These are phyloP conservation scores for Subanguina moxae DNA, from an alignment of 1,140 invertebrate genomes.

Conservation along the genomic window DNA sequence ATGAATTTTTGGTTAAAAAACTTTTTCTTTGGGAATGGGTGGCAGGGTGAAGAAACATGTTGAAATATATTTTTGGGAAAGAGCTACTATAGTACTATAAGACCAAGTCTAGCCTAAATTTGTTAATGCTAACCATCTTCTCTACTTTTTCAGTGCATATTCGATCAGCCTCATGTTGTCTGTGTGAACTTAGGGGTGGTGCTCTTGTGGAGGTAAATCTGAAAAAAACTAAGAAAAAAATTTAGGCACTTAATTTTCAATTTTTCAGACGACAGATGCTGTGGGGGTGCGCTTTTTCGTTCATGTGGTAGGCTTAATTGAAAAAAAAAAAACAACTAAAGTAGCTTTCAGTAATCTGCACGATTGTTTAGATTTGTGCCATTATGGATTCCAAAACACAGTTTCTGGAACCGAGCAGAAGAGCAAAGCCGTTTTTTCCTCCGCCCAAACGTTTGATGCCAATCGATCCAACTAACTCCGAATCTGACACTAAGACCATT, in stretches of 20 bases:
- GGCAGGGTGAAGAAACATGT: too few relatives aligned
- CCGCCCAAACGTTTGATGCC: slow-evolving; percentile 14
- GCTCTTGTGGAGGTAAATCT: slow-evolving; percentile 20
- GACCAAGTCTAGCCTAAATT: too few relatives aligned
- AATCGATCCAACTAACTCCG: neutral
- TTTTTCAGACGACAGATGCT: neutral
- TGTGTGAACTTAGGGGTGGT: slow-evolving; percentile 32
- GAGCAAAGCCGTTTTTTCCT: slow-evolving; percentile 17
- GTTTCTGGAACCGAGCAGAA: slow-evolving; percentile 20
- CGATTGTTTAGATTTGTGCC: slow-evolving; percentile 20
- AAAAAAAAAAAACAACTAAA: too few relatives aligned
- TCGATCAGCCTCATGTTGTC: slow-evolving; percentile 18
- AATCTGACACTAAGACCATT: too few relatives aligned
- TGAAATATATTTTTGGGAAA: too few relatives aligned
- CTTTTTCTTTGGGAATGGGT: too few relatives aligned
- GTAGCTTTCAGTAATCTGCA: too few relatives aligned
- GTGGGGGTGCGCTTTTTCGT: slow-evolving; percentile 14
- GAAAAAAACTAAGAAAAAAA: too few relatives aligned
- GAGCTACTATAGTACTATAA: too few relatives aligned
- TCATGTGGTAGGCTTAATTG: slow-evolving; percentile 7
- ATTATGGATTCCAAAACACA: slow-evolving; percentile 20
- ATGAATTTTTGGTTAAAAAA: too few relatives aligned
- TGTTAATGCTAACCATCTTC: neutral
- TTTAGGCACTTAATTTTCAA: too few relatives aligned
- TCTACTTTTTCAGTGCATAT: slow-evolving; percentile 10